Evolutionary conservation across 53 echinoderm and acorn worm species (phyloP), one percentile per base, ranked within the genome.

Genomic region (Arbacia lixula): DNA sequence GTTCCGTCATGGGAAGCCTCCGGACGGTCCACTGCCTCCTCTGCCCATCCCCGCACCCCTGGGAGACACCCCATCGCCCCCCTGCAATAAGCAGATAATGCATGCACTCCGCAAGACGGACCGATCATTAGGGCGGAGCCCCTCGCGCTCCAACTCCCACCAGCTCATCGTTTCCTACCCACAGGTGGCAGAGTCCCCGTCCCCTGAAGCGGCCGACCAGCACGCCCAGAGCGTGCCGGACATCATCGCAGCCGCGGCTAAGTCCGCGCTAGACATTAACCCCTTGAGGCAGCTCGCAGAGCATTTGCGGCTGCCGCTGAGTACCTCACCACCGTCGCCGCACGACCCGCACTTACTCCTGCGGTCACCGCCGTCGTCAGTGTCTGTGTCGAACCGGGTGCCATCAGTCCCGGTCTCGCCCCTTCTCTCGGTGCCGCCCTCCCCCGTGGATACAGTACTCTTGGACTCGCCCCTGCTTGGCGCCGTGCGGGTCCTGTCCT

Each of bases 1-100:
- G 90, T 72, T 93, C 53, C 88, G 95, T 36, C 95, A 95, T 93
- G 95, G 92, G 63, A 90, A 90, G 53, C 90, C 95, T 26, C 95
- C 95, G 65, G 94, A 91, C 79, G 91, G 87, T 78, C 91, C 91
- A 26, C 85, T 87, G 63, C 86, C 88, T 69, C 89, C 91, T 53
- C 66, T 90, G 60, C 86, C 64, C 55, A 86, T 86, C 71, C 86
- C 83, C 12, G 55, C 86, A 36, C 68, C 82, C 19, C 64, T 76
- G 10, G 55, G 76, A 85, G 84, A 54, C 60, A 40, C 75, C 55
- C 36, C 41, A 53, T 62, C 46, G 53, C 72, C 66, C 36, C 46
- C 37, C 76, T 66, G 37, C 41, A 78, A 60, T 57, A 78, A 78
- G 79, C 79, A 78, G 79, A 78, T 78, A 60, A 78, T 78, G 79